These are phyloP conservation scores for Rotaria socialis DNA, from an alignment of 2,888 invertebrate species.

Conservation along the genomic window DNA sequence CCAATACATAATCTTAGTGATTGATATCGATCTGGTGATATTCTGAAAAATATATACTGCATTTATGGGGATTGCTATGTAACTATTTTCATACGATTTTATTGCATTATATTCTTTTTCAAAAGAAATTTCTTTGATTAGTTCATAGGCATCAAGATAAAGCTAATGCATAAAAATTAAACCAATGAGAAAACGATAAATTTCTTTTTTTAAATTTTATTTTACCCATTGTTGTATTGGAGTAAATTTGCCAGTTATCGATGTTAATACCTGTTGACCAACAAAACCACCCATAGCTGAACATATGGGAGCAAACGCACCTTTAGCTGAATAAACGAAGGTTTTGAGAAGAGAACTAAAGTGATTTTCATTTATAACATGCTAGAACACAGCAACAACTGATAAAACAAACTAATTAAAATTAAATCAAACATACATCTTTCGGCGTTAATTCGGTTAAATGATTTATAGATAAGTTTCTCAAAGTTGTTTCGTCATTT, in stretches of 20 bases:
- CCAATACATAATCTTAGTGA: slow-evolving; percentile 54
- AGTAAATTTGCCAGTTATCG: slow-evolving; percentile 59
- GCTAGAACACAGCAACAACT: not conserved
- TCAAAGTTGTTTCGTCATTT: not conserved
- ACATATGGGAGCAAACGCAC: slow-evolving; percentile 56
- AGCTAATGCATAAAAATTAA: slow-evolving; percentile 49
- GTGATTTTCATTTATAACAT: not conserved
- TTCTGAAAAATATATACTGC: not conserved
- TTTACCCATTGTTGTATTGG: slow-evolving; percentile 60
- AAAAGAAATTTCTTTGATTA: slow-evolving; percentile 47
- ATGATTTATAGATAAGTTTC: not conserved
- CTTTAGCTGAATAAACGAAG: slow-evolving; percentile 47
- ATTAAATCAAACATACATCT: not conserved
- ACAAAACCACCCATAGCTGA: slow-evolving; percentile 58
- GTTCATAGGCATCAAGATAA: slow-evolving; percentile 53
- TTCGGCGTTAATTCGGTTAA: not conserved
- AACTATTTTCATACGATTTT: not conserved
- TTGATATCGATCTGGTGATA: slow-evolving; percentile 54
- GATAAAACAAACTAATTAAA: not conserved
- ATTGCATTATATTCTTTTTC: slow-evolving; percentile 21
- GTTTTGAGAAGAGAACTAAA: slow-evolving; percentile 35
- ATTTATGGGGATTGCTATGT: no score
- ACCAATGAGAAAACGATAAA: not conserved
- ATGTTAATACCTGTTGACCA: slow-evolving; percentile 60
- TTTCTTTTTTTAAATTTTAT: not conserved